phyloP scores from a whole-genome alignment of 2,113 vertebrate genomes.

The Tupaia chinensis region DNA sequence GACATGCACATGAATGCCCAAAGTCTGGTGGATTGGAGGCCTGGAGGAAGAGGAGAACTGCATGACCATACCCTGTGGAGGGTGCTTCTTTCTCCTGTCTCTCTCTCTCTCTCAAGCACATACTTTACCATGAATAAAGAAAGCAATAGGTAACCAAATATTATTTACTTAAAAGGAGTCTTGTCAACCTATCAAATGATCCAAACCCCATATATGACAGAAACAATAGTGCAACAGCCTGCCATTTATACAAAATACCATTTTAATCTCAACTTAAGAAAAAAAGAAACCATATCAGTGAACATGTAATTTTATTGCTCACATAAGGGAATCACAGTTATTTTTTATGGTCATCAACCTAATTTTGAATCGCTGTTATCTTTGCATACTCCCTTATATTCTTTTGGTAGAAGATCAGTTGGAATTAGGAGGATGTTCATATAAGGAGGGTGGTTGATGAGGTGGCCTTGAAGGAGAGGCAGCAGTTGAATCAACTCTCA shows the following conservation, averaged over 20 bases:
- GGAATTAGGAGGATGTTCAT: constrained; percentile 22
- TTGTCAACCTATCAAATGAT: background rate
- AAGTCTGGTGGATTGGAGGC: no score
- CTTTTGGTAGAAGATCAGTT: constrained; percentile 4
- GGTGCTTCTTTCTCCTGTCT: background rate
- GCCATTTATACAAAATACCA: background rate
- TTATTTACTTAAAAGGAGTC: background rate
- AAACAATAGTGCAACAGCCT: background rate
- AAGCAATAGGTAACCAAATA: background rate
- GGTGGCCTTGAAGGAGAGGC: constrained; percentile 47
- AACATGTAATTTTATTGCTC: constrained; percentile 4
- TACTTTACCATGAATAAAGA: no score
- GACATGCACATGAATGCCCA: no score
- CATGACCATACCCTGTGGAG: no score
- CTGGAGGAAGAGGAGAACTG: no score
- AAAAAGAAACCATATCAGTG: background rate
- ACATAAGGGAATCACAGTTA: background rate
- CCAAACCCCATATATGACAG: background rate
- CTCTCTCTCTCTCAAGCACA: background rate
- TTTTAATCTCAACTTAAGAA: background rate
- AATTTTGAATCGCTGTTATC: constrained; percentile 51
- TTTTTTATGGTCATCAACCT: background rate
- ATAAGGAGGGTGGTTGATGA: background rate
- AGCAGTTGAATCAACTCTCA: constrained; percentile 22
- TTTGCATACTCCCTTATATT: background rate